phyloP scores from a whole-genome alignment of 2,888 invertebrate genomes.

The Alloscopus bannaensis region DNA sequence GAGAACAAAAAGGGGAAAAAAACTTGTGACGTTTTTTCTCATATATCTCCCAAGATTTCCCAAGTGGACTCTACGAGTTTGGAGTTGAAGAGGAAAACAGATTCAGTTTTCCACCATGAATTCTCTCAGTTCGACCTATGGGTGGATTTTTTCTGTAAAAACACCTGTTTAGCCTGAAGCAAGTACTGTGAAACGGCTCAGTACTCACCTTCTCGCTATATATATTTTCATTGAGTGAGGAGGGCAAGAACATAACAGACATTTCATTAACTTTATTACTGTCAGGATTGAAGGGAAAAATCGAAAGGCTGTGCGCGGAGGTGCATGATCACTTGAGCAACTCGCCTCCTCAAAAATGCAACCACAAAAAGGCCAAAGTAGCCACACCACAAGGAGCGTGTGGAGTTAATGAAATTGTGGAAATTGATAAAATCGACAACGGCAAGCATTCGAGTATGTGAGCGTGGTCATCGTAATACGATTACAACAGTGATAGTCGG shows the following conservation, averaged over 20 bases:
- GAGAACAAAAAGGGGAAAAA: too few species aligned
- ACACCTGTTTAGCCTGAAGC: slow-evolving; percentile 64
- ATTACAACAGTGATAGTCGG: slow-evolving; percentile 45
- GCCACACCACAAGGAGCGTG: slow-evolving; percentile 11
- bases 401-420: too few species aligned
- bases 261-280: slow-evolving; percentile 58
- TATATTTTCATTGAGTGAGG: slow-evolving; percentile 40
- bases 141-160: slow-evolving; percentile 52
- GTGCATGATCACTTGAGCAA: slow-evolving; percentile 7
- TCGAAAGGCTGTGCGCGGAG: slow-evolving; percentile 13
- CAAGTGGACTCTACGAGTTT: too few species aligned
- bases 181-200: slow-evolving; percentile 28
- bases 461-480: background rate
- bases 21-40: too few species aligned
- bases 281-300: slow-evolving; percentile 32
- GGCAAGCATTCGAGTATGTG: too few species aligned
- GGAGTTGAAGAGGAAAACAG: too few species aligned
- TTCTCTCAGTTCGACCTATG: too few species aligned
- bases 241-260: slow-evolving; percentile 24
- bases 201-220: slow-evolving; percentile 15
- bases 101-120: too few species aligned
- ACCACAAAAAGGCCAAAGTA: background rate
- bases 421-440: too few species aligned
- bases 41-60: too few species aligned
- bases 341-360: slow-evolving; percentile 19